Base-by-base conservation (phyloP, 2,113 vertebrate species). In the Madoqua kirkii region DNA sequence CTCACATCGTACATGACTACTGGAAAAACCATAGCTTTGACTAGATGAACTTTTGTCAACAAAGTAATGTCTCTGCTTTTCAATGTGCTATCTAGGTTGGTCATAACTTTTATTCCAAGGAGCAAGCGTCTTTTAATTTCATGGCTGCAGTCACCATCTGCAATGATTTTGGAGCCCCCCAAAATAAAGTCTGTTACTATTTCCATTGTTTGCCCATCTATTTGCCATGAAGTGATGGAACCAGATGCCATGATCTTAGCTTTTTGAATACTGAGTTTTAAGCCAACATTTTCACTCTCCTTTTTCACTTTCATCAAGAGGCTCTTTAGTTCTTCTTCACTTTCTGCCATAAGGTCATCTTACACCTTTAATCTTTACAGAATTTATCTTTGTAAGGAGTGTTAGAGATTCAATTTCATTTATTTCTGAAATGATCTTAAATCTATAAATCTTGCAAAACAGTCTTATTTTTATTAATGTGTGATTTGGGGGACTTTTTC, bases 381-480 rank as follows among this genome's bases (percentile, higher is more conserved):
- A 45, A 71, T 88, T 31, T 54, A 48, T 67, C 54, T 93, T 93
- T 89, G 3, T 52, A 67, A 64, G 17, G 40, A 85, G 29, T 84
- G 7, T 48, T 79, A 79, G n/a, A 13, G 36, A 43, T 81, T 86
- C 6, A 5, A 33, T 93, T 88, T 84, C 55, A 89, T 76, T 95
- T 87, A 60, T 55, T 55, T 86, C 36, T 64, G n/a, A 50, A 87
- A 93, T 17, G 27, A 89, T 87, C 36, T 81, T 62, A 50, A 48
- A 78, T 92, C 11, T 74, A 81, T 62, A 36, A 6, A 29, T 60
- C 3, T 82, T 78, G 45, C 5, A 40, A 92, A 91, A 59, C 36
- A 45, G 4, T 79, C 43, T 54, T 79, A 64, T 64, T 90, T 93
- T 21, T 52, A 87, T 57, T 87, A 83, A 62, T 23, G 33, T 31